These are phyloP conservation scores for Strigops habroptila DNA, from an alignment of 2,113 vertebrate genomes.

Conservation along the genomic window DNA sequence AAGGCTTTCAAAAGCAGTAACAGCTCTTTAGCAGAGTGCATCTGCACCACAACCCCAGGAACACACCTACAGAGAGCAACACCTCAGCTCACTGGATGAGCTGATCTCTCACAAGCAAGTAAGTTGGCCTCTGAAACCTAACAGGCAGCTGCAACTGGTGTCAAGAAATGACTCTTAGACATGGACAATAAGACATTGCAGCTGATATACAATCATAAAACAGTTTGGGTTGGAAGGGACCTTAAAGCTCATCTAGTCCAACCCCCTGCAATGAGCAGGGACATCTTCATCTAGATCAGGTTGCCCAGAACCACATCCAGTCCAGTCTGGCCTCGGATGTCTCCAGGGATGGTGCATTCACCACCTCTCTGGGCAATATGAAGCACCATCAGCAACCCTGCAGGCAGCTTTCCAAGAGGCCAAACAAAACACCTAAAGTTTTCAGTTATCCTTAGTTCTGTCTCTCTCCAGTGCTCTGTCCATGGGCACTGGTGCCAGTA, in stretches of 20 bases:
- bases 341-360: not conserved
- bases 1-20: not conserved
- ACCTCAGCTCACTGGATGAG: not conserved
- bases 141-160: not conserved
- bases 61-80: accelerated
- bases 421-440: not conserved
- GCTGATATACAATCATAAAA: not conserved
- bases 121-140: not conserved
- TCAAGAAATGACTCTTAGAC: not conserved
- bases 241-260: not conserved
- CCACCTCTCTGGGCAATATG: not conserved
- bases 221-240: not conserved
- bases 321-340: not conserved
- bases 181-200: not conserved
- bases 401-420: not conserved
- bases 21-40: not conserved
- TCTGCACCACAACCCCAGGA: not conserved
- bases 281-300: not conserved
- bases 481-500: not conserved
- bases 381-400: not conserved
- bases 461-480: not conserved
- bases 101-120: not conserved
- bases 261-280: not conserved
- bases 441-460: not conserved
- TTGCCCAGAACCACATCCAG: not conserved